A percentile compares a stretch with the other conserved stretches of the same genome.
phyloP scores from a whole-genome alignment of 2,113 vertebrate species.

The Anguilla japonica region DNA sequence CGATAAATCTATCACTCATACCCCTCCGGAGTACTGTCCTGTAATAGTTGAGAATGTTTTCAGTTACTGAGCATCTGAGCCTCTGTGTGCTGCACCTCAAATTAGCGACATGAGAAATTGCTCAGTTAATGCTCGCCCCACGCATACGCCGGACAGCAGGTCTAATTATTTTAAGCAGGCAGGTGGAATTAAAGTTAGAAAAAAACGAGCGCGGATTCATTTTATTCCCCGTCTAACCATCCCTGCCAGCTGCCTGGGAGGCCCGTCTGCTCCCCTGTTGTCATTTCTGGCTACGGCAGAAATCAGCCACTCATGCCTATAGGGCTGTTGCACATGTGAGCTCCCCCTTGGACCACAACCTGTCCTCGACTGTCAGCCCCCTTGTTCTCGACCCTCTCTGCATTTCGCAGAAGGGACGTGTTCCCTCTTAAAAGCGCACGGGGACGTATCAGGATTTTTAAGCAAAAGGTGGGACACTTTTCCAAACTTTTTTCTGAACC shows the following conservation, averaged over 20 bases:
- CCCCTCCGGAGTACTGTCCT: neutral
- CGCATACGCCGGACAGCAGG: neutral
- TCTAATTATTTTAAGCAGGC: constrained; percentile 22
- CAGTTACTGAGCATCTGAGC: neutral
- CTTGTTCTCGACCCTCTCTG: too few relatives aligned
- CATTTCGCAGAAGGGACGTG: neutral
- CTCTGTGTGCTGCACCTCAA: neutral
- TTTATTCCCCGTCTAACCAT: neutral
- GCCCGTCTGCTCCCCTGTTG: neutral
- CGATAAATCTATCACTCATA: too few relatives aligned
- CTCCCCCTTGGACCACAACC: neutral
- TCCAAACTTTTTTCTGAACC: too few relatives aligned
- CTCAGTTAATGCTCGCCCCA: constrained; percentile 2
- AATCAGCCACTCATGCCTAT: neutral
- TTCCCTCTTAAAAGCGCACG: neutral
- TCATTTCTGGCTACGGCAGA: neutral
- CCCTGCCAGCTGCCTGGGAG: neutral
- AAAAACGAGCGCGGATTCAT: neutral
- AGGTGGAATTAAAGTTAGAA: neutral
- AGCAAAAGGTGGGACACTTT: too few relatives aligned
- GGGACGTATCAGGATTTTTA: too few relatives aligned
- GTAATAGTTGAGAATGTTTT: neutral
- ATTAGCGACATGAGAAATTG: neutral
- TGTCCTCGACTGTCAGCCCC: neutral
- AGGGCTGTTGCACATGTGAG: neutral